Conservation (phyloP, 2,797 vertebrate genomes). For the Sparidentex hasta region DNA sequence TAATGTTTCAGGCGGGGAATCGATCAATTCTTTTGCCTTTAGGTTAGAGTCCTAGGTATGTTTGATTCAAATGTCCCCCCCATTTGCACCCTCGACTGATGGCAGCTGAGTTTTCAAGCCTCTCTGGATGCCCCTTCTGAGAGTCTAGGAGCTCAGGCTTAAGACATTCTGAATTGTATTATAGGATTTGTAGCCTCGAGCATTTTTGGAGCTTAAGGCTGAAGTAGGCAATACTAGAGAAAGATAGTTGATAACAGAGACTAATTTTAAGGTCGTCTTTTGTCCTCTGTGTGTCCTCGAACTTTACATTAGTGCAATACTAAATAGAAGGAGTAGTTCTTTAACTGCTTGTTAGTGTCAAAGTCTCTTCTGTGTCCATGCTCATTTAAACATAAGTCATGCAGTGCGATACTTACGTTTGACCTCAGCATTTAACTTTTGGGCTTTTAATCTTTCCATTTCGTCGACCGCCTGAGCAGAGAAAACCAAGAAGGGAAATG, state of each 20-base stretch:
- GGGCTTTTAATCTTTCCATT: conserved; percentile 89
- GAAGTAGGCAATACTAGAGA: too few relatives aligned
- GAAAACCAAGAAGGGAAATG: neutral
- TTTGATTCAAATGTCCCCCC: neutral
- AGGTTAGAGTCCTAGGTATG: neutral
- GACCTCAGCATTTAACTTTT: conserved; percentile 80
- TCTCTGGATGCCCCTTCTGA: neutral
- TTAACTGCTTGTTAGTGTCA: neutral
- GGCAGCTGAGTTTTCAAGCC: neutral
- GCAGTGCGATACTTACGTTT: conserved; percentile 72
- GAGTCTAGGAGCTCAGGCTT: neutral
- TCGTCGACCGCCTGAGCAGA: conserved; percentile 88
- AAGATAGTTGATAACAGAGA: too few relatives aligned
- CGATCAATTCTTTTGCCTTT: neutral
- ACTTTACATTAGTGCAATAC: neutral
- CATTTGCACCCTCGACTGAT: neutral
- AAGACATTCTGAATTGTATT: neutral
- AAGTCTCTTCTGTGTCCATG: neutral
- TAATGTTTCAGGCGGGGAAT: too few relatives aligned
- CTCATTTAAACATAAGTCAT: neutral
- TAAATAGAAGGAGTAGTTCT: neutral
- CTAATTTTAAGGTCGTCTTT: neutral
- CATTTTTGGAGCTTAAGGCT: neutral
- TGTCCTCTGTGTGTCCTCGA: neutral
- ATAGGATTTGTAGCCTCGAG: too few relatives aligned